Evolutionary conservation across 1,140 invertebrate species (phyloP), one percentile per base, ranked within the genome.

Genomic region (Planococcus citri): DNA sequence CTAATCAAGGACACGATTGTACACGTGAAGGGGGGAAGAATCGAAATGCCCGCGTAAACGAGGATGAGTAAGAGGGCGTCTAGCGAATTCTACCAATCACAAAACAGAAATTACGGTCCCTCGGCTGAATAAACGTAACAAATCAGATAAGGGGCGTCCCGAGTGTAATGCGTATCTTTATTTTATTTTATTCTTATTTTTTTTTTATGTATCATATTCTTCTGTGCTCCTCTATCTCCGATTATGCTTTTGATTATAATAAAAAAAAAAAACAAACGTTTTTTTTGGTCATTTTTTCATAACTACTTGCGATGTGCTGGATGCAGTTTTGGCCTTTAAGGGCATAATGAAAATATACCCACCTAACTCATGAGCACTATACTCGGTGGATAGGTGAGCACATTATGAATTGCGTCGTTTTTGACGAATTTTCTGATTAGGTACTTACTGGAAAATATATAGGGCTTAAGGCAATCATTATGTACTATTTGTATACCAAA

Each of bases 41-140:
- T 51, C 17, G 41, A 14, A 25, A 64, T 64, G 10, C 60, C 60
- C 60, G 60, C 25, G 2, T 3, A 64, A 64, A 64, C 60, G 60
- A 64, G 60, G 60, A 64, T 64, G 60, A 64, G 60, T 64, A 64
- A 64, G 60, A 64, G 60, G 60, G 60, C 60, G 60, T 64, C 60
- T 64, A 64, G 60, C 17, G 14, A 25, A 25, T 25, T 64, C 22
- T 4, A 27, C 60, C 60, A 64, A 64, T 64, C 60, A 25, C 60
- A 64, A 22, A 3, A 27, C 60, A 27, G 21, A 64, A 64, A 3
- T 14, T 24, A 24, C 21, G 60, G 60, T 64, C 60, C 60, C 60
- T 64, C 22, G 22, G 17, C 25, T 64, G 17, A 25, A 64, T 25
- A 25, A 64, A 25, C 22, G 21, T 25, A 64, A 64, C 60, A 24